These are phyloP conservation scores for Suillia variegata DNA, from an alignment of 2,888 invertebrate species.

Conservation along the genomic window DNA sequence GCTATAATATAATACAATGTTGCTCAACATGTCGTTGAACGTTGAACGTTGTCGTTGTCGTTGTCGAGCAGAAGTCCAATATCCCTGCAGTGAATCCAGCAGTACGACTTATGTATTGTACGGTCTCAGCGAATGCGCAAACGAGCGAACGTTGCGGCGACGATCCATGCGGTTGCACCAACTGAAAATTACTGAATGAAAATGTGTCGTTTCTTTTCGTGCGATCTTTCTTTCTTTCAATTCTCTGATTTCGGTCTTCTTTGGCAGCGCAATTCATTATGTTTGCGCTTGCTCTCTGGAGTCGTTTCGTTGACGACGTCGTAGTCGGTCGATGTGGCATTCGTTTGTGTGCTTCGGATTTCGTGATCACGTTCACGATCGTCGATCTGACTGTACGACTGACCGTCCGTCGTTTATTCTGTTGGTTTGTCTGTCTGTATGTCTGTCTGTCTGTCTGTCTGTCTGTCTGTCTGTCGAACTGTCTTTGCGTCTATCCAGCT, in stretches of 20 bases:
- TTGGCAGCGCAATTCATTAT: not conserved
- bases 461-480: no score
- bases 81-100: no score
- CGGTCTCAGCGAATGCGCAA: not conserved
- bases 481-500: no score
- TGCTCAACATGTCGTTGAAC: no score
- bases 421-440: no score
- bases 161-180: slow-evolving; percentile 45
- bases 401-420: no score
- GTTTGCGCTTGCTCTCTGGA: slow-evolving; percentile 18
- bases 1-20: no score
- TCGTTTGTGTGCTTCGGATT: not conserved
- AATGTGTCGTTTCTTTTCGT: slow-evolving; percentile 53
- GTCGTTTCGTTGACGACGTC: slow-evolving; percentile 20
- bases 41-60: not conserved
- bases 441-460: no score
- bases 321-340: not conserved
- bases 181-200: slow-evolving; percentile 56
- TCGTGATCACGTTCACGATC: no score
- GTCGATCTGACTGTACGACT: no score
- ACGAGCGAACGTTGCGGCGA: slow-evolving; percentile 21
- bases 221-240: slow-evolving; percentile 49
- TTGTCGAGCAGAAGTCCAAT: not conserved
- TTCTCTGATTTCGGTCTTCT: slow-evolving; percentile 1
- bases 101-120: no score